Evolutionary conservation across 2,113 vertebrate species (phyloP).

Genomic region (Verasper variegatus): DNA sequence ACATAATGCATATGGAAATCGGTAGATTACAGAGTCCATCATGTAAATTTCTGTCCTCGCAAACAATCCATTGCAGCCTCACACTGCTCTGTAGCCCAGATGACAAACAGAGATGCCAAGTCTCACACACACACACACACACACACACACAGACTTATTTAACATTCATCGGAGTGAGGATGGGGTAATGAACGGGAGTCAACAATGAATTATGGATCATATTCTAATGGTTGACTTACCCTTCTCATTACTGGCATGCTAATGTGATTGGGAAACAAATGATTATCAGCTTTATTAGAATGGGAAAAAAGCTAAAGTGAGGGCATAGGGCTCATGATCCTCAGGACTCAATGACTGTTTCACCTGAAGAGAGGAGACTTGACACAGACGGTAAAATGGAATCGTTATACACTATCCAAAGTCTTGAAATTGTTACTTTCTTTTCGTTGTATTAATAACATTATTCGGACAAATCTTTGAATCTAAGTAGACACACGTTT

Average conservation of each 20-base stretch:
- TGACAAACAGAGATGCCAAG: constrained; percentile 60
- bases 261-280: constrained; percentile 78
- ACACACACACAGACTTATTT: constrained; percentile 64
- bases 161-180: constrained; percentile 76
- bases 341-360: constrained; percentile 11
- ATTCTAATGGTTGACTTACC: constrained; percentile 81
- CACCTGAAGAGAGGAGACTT: constrained; percentile 5
- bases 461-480: constrained; percentile 9
- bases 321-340: constrained; percentile 19
- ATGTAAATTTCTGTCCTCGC: constrained; percentile 49
- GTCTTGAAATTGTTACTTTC: not conserved
- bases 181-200: constrained; percentile 80
- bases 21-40: constrained; percentile 52
- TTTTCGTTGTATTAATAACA: constrained; percentile 16
- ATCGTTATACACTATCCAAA: not conserved
- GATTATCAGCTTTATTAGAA: constrained; percentile 76
- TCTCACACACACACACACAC: constrained; percentile 31
- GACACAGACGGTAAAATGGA: not conserved
- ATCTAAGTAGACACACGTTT: not conserved
- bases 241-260: constrained; percentile 80
- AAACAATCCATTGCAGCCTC: constrained; percentile 55
- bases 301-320: constrained; percentile 30
- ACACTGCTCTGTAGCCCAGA: constrained; percentile 39
- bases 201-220: constrained; percentile 85
- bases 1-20: constrained; percentile 60